These are phyloP conservation scores for Amphimallon solstitiale DNA, from an alignment of 2,888 invertebrate species.

Conservation along the genomic window DNA sequence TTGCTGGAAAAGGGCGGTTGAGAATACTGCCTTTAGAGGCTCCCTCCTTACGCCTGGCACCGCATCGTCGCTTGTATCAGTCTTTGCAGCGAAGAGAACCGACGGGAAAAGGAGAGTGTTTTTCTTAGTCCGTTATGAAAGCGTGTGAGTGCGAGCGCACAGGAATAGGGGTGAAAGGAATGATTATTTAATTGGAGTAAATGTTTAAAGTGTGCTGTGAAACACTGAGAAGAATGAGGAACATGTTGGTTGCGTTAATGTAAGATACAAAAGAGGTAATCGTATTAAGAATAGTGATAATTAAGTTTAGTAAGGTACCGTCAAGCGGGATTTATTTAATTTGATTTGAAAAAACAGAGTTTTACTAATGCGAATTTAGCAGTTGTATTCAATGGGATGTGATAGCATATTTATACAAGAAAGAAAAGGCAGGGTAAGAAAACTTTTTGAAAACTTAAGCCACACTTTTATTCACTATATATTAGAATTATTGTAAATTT, in stretches of 20 bases:
- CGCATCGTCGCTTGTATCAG: neutral
- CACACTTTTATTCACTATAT: no score
- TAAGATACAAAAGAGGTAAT: neutral
- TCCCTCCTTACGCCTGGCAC: neutral
- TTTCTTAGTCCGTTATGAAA: neutral
- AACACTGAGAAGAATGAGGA: conserved; percentile 1
- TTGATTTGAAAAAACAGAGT: no score
- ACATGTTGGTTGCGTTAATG: conserved; percentile 8
- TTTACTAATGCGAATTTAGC: no score
- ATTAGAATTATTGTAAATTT: no score
- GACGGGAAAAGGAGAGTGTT: neutral
- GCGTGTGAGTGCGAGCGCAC: neutral
- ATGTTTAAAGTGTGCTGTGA: conserved; percentile 7
- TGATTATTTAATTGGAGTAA: conserved; percentile 25
- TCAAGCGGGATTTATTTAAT: no score
- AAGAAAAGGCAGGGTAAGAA: no score
- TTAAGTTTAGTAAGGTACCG: no score
- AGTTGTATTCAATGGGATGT: no score
- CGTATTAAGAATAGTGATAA: no score
- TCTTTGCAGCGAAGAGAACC: neutral
- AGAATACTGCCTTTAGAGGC: conserved; percentile 12
- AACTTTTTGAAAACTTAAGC: no score
- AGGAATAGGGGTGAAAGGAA: conserved; percentile 10
- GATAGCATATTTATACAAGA: no score
- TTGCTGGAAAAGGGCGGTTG: conserved; percentile 20